Conservation (phyloP, 1,140 invertebrate species). For the Drosophila funebris region DNA sequence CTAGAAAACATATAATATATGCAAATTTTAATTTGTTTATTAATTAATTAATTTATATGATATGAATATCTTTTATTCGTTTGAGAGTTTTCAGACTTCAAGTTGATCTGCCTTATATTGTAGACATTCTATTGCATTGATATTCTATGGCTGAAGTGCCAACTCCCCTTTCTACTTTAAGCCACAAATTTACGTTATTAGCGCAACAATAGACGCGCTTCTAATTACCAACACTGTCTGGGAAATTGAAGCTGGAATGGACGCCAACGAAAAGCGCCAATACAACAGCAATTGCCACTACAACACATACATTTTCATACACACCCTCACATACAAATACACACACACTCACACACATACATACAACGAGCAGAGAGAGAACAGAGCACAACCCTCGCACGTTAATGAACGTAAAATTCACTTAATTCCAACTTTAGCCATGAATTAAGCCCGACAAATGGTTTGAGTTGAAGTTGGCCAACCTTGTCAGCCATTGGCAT, state of each 20-base stretch:
- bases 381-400: constrained; percentile 69
- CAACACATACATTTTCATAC: constrained; percentile 13
- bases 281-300: constrained; percentile 27
- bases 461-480: constrained; percentile 8
- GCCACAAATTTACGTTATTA: constrained; percentile 80
- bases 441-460: constrained; percentile 83
- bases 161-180: constrained; percentile 15
- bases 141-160: constrained; percentile 11
- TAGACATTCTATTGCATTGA: background rate
- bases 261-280: constrained; percentile 34
- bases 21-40: no score
- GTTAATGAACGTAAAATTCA: constrained; percentile 84
- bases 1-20: no score
- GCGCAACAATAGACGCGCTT: constrained; percentile 70
- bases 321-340: constrained; percentile 10
- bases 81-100: no score
- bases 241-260: background rate
- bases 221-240: constrained; percentile 79
- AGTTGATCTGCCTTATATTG: background rate
- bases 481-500: background rate
- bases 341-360: constrained; percentile 2
- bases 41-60: no score
- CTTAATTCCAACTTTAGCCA: constrained; percentile 84
- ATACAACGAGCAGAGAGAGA: background rate
- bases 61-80: no score